Evolutionary conservation across 2,888 invertebrate genomes (phyloP).

Genomic region (Craniophora ligustri): DNA sequence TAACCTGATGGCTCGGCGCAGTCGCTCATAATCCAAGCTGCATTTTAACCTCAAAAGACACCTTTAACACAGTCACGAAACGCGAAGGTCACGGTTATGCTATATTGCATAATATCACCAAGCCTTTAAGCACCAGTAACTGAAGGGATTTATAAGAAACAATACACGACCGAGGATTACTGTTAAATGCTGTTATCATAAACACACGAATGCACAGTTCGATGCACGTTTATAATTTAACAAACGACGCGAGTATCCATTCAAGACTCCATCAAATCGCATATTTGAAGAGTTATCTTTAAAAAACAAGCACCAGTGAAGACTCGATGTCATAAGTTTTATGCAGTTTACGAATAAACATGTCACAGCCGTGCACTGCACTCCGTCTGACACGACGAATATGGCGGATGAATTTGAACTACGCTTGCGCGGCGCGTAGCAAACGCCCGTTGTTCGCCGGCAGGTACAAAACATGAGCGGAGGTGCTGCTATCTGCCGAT

Average conservation of each 20-base stretch:
- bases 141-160: slow-evolving; percentile 76
- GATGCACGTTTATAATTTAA: slow-evolving; percentile 83
- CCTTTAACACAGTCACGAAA: slow-evolving; percentile 82
- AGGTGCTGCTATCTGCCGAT: slow-evolving; percentile 68
- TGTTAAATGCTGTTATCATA: slow-evolving; percentile 86
- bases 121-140: slow-evolving; percentile 76
- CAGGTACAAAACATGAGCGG: slow-evolving; percentile 77
- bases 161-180: slow-evolving; percentile 82
- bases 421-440: slow-evolving; percentile 77
- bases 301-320: slow-evolving; percentile 75
- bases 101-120: slow-evolving; percentile 85
- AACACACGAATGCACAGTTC: slow-evolving; percentile 87
- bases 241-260: slow-evolving; percentile 78
- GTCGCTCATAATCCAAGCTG: slow-evolving; percentile 86
- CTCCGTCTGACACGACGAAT: slow-evolving; percentile 88
- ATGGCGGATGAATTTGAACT: slow-evolving; percentile 88
- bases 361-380: slow-evolving; percentile 85
- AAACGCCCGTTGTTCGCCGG: slow-evolving; percentile 62
- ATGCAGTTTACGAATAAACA: slow-evolving; percentile 85
- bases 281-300: slow-evolving; percentile 77
- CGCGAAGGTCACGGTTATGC: slow-evolving; percentile 86
- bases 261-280: slow-evolving; percentile 75
- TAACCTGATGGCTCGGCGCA: slow-evolving; percentile 87
- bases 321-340: slow-evolving; percentile 79
- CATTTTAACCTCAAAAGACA: slow-evolving; percentile 88